Percentiles rank a stretch among this genome's conserved stretches.
phyloP scores from a whole-genome alignment of 2,888 invertebrate genomes.

The Dione juno region DNA sequence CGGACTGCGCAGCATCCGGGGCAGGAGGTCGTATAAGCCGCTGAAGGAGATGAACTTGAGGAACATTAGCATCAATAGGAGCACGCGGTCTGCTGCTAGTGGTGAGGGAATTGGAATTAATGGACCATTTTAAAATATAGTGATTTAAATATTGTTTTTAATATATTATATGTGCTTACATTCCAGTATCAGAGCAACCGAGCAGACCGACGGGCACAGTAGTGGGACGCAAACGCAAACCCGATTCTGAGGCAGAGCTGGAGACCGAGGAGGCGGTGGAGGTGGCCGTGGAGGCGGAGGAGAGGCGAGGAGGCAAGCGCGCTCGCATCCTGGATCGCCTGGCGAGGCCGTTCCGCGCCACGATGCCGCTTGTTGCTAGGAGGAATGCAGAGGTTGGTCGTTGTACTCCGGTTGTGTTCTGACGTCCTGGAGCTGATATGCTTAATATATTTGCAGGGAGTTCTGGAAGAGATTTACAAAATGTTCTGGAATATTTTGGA shows the following conservation, averaged over 20 bases:
- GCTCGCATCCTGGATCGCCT: conserved; percentile 65
- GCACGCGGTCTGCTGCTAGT: conserved; percentile 45
- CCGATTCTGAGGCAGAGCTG: conserved; percentile 66
- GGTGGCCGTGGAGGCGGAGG: conserved; percentile 45
- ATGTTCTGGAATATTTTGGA: not conserved
- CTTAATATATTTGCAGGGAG: too few relatives aligned
- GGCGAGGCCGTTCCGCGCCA: conserved; percentile 55
- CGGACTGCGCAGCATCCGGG: conserved; percentile 66
- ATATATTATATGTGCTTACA: not conserved
- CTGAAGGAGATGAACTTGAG: conserved; percentile 60
- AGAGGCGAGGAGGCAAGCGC: conserved; percentile 55
- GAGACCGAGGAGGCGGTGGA: conserved; percentile 50
- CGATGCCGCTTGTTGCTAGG: conserved; percentile 53
- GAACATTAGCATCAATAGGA: conserved; percentile 46
- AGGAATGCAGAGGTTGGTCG: conserved; percentile 56
- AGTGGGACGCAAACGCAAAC: conserved; percentile 76
- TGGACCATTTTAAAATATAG: too few relatives aligned
- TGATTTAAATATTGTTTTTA: too few relatives aligned
- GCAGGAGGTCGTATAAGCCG: conserved; percentile 70
- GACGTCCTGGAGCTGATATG: not conserved
- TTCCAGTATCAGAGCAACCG: conserved; percentile 45
- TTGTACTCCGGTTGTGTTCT: not conserved
- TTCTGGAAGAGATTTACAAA: not conserved
- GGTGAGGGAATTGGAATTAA: conserved; percentile 22
- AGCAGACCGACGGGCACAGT: conserved; percentile 71